Evolutionary conservation across 2,797 vertebrate genomes (phyloP), one percentile per base, ranked within the genome.

Genomic region (Spea hammondii): DNA sequence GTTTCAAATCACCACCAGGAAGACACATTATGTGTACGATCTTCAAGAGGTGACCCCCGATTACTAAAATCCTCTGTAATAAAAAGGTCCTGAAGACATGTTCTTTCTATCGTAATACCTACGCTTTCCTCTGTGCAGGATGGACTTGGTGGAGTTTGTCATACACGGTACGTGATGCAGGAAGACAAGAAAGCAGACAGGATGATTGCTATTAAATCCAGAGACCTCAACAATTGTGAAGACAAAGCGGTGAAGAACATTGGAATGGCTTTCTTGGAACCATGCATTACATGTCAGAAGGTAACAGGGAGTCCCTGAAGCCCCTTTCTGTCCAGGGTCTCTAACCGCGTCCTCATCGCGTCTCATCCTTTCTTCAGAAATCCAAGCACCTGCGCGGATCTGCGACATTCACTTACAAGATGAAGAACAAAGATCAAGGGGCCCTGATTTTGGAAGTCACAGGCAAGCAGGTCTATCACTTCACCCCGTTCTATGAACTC

Each of bases 1-100:
- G 84, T 81, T 95, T 4, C 91, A 92, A 65, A 79, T 93, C 57
- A 95, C 92, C 50, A 84, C 94, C 74, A 96, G 95, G 86, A 94
- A 92, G 72, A 91, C 90, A n/a, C 90, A 93, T 74, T 92, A 79
- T 2, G 84, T 92, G 53, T 98, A 87, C n/a, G 87, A 92, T 13
- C 53, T 88, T 17, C 85, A 85, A 54, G 89, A 90, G 83, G 87
- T 88, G 72, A 68, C 83, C 51, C 51, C 50, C 51, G 10, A 53
- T 53, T 11, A 7, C 51, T 11, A 53, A 53, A 11, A 11, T 7
- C 51, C 10, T 7, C 6, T 53, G 51, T 11, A 53, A 53, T 53
- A 53, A 53, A 53, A 6, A 7, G 51, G 51, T 6, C 51, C 10
- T 53, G 10, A 51, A 10, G 50, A 6, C 32, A 2, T 32, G n/a